Base-by-base conservation (phyloP, 92 coral and sea anemone species). In the Plumapathes pennacea region DNA sequence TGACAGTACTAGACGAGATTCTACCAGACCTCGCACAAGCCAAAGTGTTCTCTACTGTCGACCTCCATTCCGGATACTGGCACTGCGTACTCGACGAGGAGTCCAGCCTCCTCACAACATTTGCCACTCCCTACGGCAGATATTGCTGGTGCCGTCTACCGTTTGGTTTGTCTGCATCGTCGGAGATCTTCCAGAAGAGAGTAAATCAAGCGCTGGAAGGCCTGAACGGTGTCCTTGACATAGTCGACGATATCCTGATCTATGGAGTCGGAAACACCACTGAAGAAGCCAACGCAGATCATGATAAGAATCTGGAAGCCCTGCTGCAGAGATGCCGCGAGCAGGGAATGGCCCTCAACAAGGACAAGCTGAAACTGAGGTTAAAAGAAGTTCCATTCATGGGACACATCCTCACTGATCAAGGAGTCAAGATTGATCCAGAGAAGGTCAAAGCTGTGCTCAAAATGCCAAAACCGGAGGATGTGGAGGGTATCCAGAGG, bases 91-190 rank as follows among this genome's bases (percentile, higher is more conserved):
- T 77, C 3, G 78, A 63, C 23, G 72, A 55, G 8, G 65, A 60
- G 21, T 69, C 85, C 31, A 69, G 78, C 32, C 50, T 78, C 13
- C 76, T 78, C 62, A 77, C 84, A 4, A 77, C 77, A 13, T 77
- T 77, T 33, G 68, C 77, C 14, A 77, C 77, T 5, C 84, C 77
- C 1, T 68, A 5, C 34, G 63, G 84, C 24, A 25, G 64, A 54
- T 77, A 58, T 57, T 36, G 77, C 3, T 77, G 84, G 77, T 36
- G 69, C 32, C 51, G 77, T 17, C 71, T 67, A 21, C 84, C 77
- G 13, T 77, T 67, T 52, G 77, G 77, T 1, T 41, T 68, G 21
- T 77, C 77, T 21, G 83, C 51, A 4, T 59, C 83, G 13, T 46
- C 54, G 4, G 77, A 59, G 59, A 59, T 65, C 32, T 67, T 76